Base-by-base conservation (phyloP, 2,888 invertebrate genomes). In the Hedychridium roseum region DNA sequence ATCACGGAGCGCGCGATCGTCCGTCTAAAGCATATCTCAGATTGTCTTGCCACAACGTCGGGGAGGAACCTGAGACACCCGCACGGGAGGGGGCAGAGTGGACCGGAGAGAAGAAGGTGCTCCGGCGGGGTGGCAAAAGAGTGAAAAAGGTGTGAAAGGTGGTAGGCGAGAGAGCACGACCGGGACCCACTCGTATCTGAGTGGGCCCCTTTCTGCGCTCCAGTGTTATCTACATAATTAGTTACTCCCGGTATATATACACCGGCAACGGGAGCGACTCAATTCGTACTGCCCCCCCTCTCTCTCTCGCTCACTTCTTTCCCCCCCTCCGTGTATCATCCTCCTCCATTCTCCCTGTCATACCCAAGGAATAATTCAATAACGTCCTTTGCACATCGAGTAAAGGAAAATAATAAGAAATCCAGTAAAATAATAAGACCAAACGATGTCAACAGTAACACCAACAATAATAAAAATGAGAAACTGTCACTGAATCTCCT, bases 171-270 rank as follows among this genome's bases (percentile, higher is more conserved):
- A 43, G 49, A 53, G 57, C 45, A 53, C 57, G 56, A 54, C 46
- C 42, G 53, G 50, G 42, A 43, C 54, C n/a, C n/a, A n/a, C 42
- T 42, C 57, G 54, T 68, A 66, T 66, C 66, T 66, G 50, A 58
- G 60, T 64, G 54, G 64, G 56, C 50, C 39, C 49, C 57, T 71
- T 60, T 61, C 60, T 48, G 57, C 58, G 58, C 60, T 51, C 56
- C 60, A 36, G 44, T 54, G 62, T 71, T 72, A 71, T 72, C 71
- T 68, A 65, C 63, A 70, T 72, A 72, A 70, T 72, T 72, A 72
- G 70, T 71, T 70, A 68, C 64, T 68, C 35, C 38, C 48, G 55
- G 57, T 63, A 55, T 57, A 50, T 54, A 48, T 52, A 55, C 51
- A 43, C 32, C 46, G 57, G 59, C 43, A 62, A 60, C 63, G 51